Evolutionary conservation across 2,797 vertebrate species (phyloP).

Genomic region (Lophotriccus pileatus): DNA sequence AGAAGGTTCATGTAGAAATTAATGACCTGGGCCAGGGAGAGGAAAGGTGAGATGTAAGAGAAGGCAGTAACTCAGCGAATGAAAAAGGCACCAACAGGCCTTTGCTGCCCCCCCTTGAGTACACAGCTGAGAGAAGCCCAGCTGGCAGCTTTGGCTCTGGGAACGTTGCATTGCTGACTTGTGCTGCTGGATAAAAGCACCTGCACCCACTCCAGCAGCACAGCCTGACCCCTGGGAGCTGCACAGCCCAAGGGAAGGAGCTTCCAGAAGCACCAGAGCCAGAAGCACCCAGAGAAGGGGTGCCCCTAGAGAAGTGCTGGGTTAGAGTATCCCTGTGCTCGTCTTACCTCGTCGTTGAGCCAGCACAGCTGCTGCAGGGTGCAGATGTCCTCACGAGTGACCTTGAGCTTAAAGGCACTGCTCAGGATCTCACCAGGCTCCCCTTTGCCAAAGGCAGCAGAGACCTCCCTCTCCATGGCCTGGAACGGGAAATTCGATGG

Average conservation of each 20-base stretch:
- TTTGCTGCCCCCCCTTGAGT: background rate
- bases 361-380: slow-evolving; percentile 84
- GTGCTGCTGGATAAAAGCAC: background rate
- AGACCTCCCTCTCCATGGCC: slow-evolving; percentile 89
- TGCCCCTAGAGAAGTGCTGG: background rate
- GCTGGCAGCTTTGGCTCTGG: background rate
- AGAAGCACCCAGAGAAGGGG: background rate
- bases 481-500: slow-evolving; percentile 47
- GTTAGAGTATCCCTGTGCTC: background rate
- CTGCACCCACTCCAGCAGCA: background rate
- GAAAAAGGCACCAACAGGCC: background rate
- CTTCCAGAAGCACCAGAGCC: background rate
- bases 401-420: slow-evolving; percentile 86
- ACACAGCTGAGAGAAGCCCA: background rate
- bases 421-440: slow-evolving; percentile 84
- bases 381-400: slow-evolving; percentile 88
- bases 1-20: slow-evolving; percentile 95
- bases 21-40: slow-evolving; percentile 79
- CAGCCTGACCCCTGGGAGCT: background rate
- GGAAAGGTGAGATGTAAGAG: background rate
- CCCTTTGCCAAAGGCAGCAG: slow-evolving; percentile 77
- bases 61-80: background rate
- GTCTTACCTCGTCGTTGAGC: slow-evolving; percentile 91
- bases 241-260: background rate
- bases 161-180: background rate